Percentiles rank a stretch among this genome's conserved stretches.
Evolutionary conservation across 2,888 invertebrate species (phyloP).

Genomic region (Listrodromus nycthemerus): DNA sequence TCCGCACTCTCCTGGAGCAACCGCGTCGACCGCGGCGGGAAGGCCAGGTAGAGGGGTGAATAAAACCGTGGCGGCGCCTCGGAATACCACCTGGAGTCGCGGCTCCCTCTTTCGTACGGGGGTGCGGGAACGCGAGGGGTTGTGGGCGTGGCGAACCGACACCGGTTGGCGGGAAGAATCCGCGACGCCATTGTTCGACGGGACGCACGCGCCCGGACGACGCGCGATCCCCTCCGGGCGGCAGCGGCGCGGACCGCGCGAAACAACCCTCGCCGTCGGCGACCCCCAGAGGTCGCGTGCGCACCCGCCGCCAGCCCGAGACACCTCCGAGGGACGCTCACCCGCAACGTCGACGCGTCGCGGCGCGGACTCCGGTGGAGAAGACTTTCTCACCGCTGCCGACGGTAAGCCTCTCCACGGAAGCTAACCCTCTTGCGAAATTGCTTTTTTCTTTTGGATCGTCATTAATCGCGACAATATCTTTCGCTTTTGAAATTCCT

Average conservation of each 20-base stretch:
- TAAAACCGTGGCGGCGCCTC: constrained; percentile 61
- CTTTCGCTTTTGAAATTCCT: too few species aligned
- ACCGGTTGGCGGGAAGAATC: constrained; percentile 71
- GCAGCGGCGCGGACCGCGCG: background rate
- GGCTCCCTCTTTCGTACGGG: constrained; percentile 6
- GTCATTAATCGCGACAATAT: background rate
- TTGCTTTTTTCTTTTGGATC: background rate
- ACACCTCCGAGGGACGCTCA: constrained; percentile 72
- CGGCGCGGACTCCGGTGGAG: background rate
- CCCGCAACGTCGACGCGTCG: constrained; percentile 76
- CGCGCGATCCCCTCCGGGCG: background rate
- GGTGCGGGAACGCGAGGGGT: constrained; percentile 60
- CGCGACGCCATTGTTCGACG: constrained; percentile 76
- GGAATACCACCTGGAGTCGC: constrained; percentile 57
- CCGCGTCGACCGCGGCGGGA: constrained; percentile 6
- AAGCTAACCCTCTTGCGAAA: background rate
- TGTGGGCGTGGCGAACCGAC: constrained; percentile 69
- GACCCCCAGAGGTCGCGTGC: constrained; percentile 60
- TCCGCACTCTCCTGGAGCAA: background rate
- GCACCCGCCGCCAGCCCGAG: constrained; percentile 71
- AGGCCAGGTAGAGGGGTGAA: constrained; percentile 27
- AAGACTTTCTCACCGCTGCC: background rate
- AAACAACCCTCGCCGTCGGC: background rate
- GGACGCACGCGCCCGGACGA: constrained; percentile 50
- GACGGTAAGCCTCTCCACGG: background rate